phyloP scores from a whole-genome alignment of 1,140 invertebrate genomes.

The Caenorhabditis brenneri region DNA sequence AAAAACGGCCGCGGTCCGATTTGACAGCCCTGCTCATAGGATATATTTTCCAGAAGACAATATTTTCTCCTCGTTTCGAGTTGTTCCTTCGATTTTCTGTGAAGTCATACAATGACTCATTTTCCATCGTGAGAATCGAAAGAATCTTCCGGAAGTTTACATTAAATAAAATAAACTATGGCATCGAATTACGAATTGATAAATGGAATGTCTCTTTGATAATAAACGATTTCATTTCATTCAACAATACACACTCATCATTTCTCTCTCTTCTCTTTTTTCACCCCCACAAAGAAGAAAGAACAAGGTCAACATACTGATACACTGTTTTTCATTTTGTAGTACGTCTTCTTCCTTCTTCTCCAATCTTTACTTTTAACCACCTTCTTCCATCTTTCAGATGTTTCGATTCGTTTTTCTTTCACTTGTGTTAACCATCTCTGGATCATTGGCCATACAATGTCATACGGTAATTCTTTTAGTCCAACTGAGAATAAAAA shows the following conservation, averaged over 20 bases:
- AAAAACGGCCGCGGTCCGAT: no score
- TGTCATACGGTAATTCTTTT: constrained; percentile 14
- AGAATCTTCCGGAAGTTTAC: no score
- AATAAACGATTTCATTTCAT: not conserved
- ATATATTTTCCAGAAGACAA: no score
- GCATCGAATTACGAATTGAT: constrained; percentile 25
- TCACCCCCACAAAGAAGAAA: not conserved
- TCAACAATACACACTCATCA: not conserved
- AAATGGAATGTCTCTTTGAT: not conserved
- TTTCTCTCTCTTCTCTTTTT: not conserved
- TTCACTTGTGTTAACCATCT: not conserved
- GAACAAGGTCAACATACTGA: constrained; percentile 3
- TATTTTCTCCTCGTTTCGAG: no score
- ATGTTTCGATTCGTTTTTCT: not conserved
- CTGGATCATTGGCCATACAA: not conserved
- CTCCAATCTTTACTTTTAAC: not conserved
- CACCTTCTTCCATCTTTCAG: not conserved
- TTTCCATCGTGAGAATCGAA: no score
- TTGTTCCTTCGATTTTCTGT: no score
- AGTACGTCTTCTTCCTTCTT: no score
- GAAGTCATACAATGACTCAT: no score
- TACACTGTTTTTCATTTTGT: not conserved
- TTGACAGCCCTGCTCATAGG: no score
- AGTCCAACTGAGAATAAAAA: not conserved
- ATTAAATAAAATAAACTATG: no score